These are phyloP conservation scores for Myrmecobius fasciatus DNA, from an alignment of 2,113 vertebrate species.

Conservation along the genomic window DNA sequence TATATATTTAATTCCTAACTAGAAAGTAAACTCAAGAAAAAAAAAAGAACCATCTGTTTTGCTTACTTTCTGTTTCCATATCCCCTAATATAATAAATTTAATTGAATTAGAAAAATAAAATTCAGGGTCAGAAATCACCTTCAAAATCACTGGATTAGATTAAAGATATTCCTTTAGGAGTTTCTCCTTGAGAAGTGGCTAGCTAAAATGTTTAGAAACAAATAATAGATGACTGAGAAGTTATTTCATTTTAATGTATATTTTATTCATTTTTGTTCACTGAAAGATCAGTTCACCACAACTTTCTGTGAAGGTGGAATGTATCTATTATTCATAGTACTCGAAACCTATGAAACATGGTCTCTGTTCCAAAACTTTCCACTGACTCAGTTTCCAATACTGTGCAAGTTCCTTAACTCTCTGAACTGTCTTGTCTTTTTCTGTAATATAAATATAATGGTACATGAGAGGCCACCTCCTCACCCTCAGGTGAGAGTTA, in stretches of 20 bases:
- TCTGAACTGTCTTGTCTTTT: slow-evolving; percentile 10
- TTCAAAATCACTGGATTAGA: neutral
- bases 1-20: neutral
- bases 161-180: neutral
- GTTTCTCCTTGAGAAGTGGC: neutral
- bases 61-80: neutral
- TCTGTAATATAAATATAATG: slow-evolving; percentile 40
- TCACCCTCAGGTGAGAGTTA: neutral
- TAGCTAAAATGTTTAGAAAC: neutral
- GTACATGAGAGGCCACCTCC: neutral
- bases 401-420: slow-evolving; percentile 39
- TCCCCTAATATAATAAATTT: neutral
- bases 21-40: neutral
- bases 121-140: neutral
- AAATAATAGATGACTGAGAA: neutral
- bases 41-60: neutral
- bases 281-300: neutral
- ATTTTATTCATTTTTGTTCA: neutral
- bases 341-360: slow-evolving; percentile 27
- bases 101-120: neutral
- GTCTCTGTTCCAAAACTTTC: neutral
- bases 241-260: neutral
- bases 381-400: neutral
- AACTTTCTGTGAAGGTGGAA: neutral
- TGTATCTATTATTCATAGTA: neutral